Evolutionary conservation across 2,113 vertebrate genomes (phyloP).

Genomic region (Semnornis frantzii): DNA sequence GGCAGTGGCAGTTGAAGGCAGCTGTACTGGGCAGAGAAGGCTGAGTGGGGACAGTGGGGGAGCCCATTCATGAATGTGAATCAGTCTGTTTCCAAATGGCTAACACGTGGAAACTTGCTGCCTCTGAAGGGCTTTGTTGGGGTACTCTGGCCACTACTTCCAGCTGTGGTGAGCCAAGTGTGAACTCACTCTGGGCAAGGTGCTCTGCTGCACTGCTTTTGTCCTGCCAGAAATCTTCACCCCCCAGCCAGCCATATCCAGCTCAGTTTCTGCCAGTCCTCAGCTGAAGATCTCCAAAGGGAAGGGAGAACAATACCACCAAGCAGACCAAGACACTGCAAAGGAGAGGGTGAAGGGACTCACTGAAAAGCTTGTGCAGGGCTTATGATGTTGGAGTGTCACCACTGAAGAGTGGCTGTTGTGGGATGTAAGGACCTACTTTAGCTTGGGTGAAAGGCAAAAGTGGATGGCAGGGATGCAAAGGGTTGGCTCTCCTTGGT

Average conservation of each 20-base stretch:
- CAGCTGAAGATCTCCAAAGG: background rate
- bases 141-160: slow-evolving; percentile 45
- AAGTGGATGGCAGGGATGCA: background rate
- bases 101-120: slow-evolving; percentile 17
- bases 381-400: background rate
- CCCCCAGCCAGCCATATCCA: background rate
- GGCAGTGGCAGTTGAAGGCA: accelerated
- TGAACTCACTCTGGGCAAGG: slow-evolving; percentile 55
- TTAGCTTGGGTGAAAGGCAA: background rate
- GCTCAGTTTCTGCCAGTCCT: background rate
- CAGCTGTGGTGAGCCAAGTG: slow-evolving; percentile 59
- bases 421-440: background rate
- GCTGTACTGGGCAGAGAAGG: background rate
- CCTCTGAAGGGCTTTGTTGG: slow-evolving; percentile 35
- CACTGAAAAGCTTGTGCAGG: background rate
- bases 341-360: background rate
- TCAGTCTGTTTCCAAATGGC: slow-evolving; percentile 2
- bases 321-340: background rate
- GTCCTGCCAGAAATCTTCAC: slow-evolving; percentile 26
- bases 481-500: background rate
- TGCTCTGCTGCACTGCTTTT: slow-evolving; percentile 38
- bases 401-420: background rate
- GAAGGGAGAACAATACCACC: background rate
- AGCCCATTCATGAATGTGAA: background rate
- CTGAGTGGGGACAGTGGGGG: background rate